Evolutionary conservation across 2,113 vertebrate genomes (phyloP).

Genomic region (Hyperoodon ampullatus): DNA sequence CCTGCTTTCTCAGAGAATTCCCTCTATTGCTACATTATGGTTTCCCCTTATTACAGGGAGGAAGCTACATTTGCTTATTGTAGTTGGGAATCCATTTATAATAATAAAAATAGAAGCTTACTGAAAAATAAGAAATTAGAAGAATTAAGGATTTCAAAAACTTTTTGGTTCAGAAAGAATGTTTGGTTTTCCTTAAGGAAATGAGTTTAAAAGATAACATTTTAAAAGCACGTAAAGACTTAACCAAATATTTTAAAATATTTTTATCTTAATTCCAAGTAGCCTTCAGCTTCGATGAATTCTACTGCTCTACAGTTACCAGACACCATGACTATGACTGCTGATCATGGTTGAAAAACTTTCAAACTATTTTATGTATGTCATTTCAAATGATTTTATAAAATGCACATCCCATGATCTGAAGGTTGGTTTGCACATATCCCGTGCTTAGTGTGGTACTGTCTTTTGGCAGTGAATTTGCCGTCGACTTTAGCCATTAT

Average conservation of each 20-base stretch:
- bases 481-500: not conserved
- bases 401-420: not conserved
- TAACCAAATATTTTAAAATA: not conserved
- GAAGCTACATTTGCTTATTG: not conserved
- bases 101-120: conserved; percentile 20
- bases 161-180: conserved; percentile 42
- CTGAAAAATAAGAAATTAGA: conserved; percentile 31
- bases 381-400: conserved; percentile 31
- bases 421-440: not conserved
- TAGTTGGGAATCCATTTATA: conserved; percentile 2
- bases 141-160: not conserved
- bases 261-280: conserved; percentile 20
- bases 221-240: not conserved
- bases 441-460: not conserved
- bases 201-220: not conserved
- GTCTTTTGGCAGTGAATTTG: not conserved
- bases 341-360: not conserved
- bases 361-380: not conserved
- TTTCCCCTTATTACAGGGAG: not conserved
- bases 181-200: conserved; percentile 46
- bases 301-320: not conserved
- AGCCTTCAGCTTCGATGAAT: not conserved
- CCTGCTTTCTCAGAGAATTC: not conserved
- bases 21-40: not conserved
- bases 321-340: not conserved